These are phyloP conservation scores for Macaca fascicularis DNA, from an alignment of 2,113 vertebrate genomes.

Conservation along the genomic window DNA sequence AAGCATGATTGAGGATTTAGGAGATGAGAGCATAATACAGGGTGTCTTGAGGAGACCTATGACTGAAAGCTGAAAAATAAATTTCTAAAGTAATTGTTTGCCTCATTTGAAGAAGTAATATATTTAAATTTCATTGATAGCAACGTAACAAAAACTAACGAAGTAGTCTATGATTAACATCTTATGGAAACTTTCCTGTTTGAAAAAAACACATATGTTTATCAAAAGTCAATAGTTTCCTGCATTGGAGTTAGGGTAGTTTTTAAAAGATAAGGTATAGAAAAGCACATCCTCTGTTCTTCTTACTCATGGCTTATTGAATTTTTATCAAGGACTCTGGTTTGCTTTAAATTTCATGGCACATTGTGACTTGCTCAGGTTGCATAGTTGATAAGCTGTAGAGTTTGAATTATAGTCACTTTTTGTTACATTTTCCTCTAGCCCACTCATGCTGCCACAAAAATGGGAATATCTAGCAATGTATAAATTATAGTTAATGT, in stretches of 20 bases:
- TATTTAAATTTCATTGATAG: constrained; percentile 18
- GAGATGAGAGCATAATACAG: constrained; percentile 89
- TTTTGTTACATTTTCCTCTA: not conserved
- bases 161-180: not conserved
- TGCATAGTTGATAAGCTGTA: not conserved
- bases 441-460: not conserved
- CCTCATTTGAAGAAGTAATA: not conserved
- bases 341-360: not conserved
- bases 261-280: not conserved
- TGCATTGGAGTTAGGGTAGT: not conserved
- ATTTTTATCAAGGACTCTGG: not conserved
- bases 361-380: not conserved
- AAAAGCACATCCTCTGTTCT: not conserved
- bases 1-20: constrained; percentile 87
- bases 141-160: not conserved
- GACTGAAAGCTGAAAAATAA: constrained; percentile 92
- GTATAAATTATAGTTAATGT: not conserved
- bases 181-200: not conserved
- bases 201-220: not conserved
- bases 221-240: not conserved
- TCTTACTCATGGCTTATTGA: not conserved
- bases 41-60: constrained; percentile 89
- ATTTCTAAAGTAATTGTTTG: constrained; percentile 87
- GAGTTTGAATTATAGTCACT: not conserved
- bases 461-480: not conserved